phyloP scores from a whole-genome alignment of 1,140 invertebrate species.

The Brachionus paranguensis region DNA sequence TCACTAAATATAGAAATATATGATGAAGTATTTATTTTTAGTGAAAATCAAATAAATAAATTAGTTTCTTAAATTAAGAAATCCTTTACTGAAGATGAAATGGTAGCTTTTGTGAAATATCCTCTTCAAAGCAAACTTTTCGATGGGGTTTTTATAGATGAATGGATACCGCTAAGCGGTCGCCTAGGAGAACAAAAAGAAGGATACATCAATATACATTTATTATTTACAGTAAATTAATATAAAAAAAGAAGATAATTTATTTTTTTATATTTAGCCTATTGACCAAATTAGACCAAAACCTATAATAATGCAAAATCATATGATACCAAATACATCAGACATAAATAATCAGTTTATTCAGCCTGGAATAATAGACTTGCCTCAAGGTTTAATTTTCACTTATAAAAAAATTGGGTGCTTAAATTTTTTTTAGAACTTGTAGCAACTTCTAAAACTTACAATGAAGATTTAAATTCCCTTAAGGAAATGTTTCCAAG shows the following conservation, averaged over 20 bases:
- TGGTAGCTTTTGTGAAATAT: slow-evolving; percentile 80
- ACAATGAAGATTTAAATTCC: slow-evolving; percentile 70
- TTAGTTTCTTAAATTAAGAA: slow-evolving; percentile 57
- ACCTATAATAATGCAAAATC: background rate
- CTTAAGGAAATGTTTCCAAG: slow-evolving; percentile 93
- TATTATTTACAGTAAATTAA: slow-evolving; percentile 60
- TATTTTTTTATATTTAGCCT: background rate
- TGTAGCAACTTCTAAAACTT: slow-evolving; percentile 9
- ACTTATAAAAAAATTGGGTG: background rate
- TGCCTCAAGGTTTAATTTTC: background rate
- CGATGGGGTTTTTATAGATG: slow-evolving; percentile 78
- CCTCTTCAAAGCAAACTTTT: slow-evolving; percentile 74
- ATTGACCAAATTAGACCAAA: background rate
- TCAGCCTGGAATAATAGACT: background rate
- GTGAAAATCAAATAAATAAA: background rate
- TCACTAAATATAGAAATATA: slow-evolving; percentile 86
- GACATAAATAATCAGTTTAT: background rate
- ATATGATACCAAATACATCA: background rate
- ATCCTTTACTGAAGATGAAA: slow-evolving; percentile 87
- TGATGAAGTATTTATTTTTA: slow-evolving; percentile 65
- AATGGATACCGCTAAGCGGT: slow-evolving; percentile 83
- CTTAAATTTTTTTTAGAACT: background rate
- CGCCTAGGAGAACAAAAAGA: slow-evolving; percentile 87
- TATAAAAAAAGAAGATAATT: background rate
- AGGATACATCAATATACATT: slow-evolving; percentile 66